Base-by-base conservation (phyloP, 2,113 vertebrate species). In the Hemichromis elongatus region DNA sequence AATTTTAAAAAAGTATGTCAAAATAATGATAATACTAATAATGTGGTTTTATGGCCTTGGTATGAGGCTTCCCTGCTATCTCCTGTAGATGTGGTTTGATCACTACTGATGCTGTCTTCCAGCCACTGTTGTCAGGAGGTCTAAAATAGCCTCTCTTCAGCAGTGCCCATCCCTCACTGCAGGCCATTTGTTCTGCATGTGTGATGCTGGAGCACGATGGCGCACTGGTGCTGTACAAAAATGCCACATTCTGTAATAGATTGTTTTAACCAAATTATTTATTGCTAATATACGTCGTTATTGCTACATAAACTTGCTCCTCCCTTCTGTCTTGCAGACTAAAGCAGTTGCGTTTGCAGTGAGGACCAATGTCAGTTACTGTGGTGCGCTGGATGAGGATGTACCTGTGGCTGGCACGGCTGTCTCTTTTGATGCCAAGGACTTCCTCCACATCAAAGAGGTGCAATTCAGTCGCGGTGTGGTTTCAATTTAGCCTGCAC, bases 361-460 rank as follows among this genome's bases (percentile, higher is more conserved):
- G 90, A 98, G 97, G 95, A 99, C 98, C 5, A 99, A 99, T 2
- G 97, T 99, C 94, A 98, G 97, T 94, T 99, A 99, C 95, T 99
- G 98, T 4, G 98, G 98, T 0, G 98, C 98, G 55, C 95, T 99
- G 94, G 98, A 99, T 77, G 98, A 99, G 93, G 98, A 99, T 92
- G 97, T 99, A 78, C 98, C 98, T n/a, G 97, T 99, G 63, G 97
- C 97, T 3, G 97, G 98, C 92, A 98, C 98, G 2, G 98, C 97
- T 90, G 97, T 99, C 94, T 99, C 98, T 68, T 99, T 99, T 30
- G 98, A 99, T 86, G 97, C 97, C 95, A 99, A 99, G 97, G 98
- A 99, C 96, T 99, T 99, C 93, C 97, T 99, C 21, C 98, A 99
- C 93, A 99, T 99, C 84, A 99, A 99, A 96, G 98, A 99, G 98